Conservation (phyloP, 2,888 invertebrate species). For the Mesorhabditis belari region DNA sequence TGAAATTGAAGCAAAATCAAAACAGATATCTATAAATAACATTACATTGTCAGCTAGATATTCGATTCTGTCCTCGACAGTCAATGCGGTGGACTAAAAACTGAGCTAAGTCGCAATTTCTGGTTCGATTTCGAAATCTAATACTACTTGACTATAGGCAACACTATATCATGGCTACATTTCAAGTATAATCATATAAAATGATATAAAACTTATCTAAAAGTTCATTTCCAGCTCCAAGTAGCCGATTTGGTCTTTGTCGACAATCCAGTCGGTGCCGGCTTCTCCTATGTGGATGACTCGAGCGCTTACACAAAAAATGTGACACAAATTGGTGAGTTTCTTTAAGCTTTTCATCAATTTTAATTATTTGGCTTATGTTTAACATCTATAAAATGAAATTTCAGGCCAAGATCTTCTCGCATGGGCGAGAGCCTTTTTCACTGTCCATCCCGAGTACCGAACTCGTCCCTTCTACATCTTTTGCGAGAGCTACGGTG, state of each 20-base stretch:
- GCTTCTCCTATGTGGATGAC: conserved; percentile 66
- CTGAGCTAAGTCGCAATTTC: too few relatives aligned
- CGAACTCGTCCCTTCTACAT: conserved; percentile 71
- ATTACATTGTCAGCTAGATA: too few relatives aligned
- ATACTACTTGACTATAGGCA: too few relatives aligned
- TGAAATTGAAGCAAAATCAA: too few relatives aligned
- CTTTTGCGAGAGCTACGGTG: conserved; percentile 83
- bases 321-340: conserved; percentile 59
- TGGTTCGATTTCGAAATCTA: too few relatives aligned
- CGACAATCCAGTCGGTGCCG: conserved; percentile 81
- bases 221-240: background rate
- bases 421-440: conserved; percentile 68
- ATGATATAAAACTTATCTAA: too few relatives aligned
- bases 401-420: conserved; percentile 64
- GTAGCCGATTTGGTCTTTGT: conserved; percentile 63
- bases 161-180: too few relatives aligned
- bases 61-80: too few relatives aligned
- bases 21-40: too few relatives aligned
- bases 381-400: too few relatives aligned
- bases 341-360: background rate
- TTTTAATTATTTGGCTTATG: background rate
- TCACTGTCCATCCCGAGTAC: conserved; percentile 66
- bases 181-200: too few relatives aligned
- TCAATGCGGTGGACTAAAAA: too few relatives aligned
- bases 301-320: conserved; percentile 34